Base-by-base conservation (phyloP, 1,140 invertebrate species). In the Drosophila lini region DNA sequence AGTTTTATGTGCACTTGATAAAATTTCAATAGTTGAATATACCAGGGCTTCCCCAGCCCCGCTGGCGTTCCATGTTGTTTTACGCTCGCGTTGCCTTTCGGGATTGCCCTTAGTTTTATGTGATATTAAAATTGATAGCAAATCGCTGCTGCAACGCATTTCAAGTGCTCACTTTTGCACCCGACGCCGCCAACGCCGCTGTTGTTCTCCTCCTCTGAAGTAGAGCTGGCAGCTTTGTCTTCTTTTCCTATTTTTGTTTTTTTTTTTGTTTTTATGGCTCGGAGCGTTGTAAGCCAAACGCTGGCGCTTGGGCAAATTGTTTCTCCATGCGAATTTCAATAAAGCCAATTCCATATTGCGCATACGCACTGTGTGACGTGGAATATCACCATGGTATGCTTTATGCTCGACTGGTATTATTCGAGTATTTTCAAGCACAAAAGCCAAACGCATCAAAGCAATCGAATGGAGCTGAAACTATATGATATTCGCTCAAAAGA, bases 51-150 rank as follows among this genome's bases (percentile, higher is more conserved):
- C 19, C 47, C 8, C 13, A 38, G 52, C 11, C 40, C 16, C 34
- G 5, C 28, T 16, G n/a, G 31, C 38, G 10, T 41, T 67, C 64
- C 65, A 55, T 77, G 80, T 82, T 77, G 71, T 88, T 88, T 86
- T 78, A 83, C 84, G 67, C 83, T 75, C 84, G 52, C 78, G 65
- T 61, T 70, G 80, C 63, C 65, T 70, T 80, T 80, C 63, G 73
- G 75, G 65, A 69, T 79, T 88, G 83, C 67, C 85, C 88, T 75
- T 89, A 84, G 84, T 88, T 88, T 88, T 84, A 88, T 88, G 84
- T 89, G 84, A 88, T 88, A 88, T 88, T 88, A 88, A 88, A 88
- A 88, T 88, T 88, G 84, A 88, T 88, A 88, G 84, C 84, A 80
- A 88, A 88, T 86, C 83, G 82, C 82, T 86, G 81, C 81, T 78